Conservation (phyloP, 2,797 vertebrate genomes). For the Pseudomugil tenellus region DNA sequence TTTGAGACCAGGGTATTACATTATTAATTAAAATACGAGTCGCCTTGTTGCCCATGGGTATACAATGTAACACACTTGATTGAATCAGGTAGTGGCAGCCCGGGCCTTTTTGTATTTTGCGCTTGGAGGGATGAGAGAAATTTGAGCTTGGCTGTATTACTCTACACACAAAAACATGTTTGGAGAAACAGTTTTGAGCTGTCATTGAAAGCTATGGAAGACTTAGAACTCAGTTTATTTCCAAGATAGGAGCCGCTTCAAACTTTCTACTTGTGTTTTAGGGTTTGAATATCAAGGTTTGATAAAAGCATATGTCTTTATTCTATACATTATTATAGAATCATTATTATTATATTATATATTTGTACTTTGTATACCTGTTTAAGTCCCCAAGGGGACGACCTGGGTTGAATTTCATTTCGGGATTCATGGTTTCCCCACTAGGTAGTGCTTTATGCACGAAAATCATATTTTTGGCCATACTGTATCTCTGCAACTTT, state of each 20-base stretch:
- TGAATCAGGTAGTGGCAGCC: conserved; percentile 94
- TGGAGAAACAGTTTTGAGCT: conserved; percentile 79
- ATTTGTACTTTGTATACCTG: too few relatives aligned
- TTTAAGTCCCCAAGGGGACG: too few relatives aligned
- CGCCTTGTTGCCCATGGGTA: conserved; percentile 94
- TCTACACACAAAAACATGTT: conserved; percentile 78
- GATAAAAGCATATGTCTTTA: background rate
- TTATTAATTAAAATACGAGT: conserved; percentile 99
- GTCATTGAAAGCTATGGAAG: conserved; percentile 69
- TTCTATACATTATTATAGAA: too few relatives aligned
- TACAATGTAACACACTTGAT: conserved; percentile 96
- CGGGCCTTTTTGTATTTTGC: conserved; percentile 90
- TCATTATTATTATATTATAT: too few relatives aligned
- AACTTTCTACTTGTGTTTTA: conserved; percentile 19
- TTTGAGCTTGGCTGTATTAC: conserved; percentile 89
- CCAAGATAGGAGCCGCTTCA: conserved; percentile 24
- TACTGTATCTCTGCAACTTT: too few relatives aligned
- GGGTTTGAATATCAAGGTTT: conserved; percentile 24
- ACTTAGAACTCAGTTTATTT: conserved; percentile 63
- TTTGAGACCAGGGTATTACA: conserved; percentile 89
- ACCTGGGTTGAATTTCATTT: too few relatives aligned
- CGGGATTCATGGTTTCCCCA: too few relatives aligned
- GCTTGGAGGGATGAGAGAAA: conserved; percentile 92
- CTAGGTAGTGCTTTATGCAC: too few relatives aligned
- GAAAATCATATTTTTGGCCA: too few relatives aligned